Evolutionary conservation across 1,140 invertebrate species (phyloP), one percentile per base, ranked within the genome.

Genomic region (Caenorhabditis brenneri): DNA sequence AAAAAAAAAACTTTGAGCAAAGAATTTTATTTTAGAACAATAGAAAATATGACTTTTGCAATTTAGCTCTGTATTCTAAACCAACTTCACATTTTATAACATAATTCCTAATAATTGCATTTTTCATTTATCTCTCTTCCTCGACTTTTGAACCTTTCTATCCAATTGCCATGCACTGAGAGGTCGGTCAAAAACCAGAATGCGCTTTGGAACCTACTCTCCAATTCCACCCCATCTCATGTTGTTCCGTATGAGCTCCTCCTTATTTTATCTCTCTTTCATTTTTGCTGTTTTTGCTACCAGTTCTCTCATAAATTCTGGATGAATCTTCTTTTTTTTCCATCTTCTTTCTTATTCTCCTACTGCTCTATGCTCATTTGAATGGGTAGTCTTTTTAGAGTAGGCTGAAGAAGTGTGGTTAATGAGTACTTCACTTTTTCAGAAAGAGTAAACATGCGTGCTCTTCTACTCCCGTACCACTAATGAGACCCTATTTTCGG

Each of bases 361-460:
- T n/a, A n/a, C n/a, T n/a, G n/a, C n/a, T n/a, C n/a, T 22, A 12
- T 9, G 36, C 36, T 74, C 65, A 74, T 42, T 74, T 31, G 2
- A 74, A 74, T 39, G 19, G 42, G 33, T 42, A 33, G 5, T 27
- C 36, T 65, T 36, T n/a, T n/a, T 36, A 3, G 31, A 19, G n/a
- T 10, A 65, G 58, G 16, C 36, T 65, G 22, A 19, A 19, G 31
- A 15, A 22, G 15, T 36, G 58, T 65, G 36, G 58, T 65, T 65
- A 36, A 36, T 65, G 58, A 65, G 29, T 65, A 15, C 29, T 65
- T 36, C 31, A 65, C 12, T 65, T 33, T 65, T 65, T 65, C 58
- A 65, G 58, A 65, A n/a, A 65, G 58, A 65, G 58, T 65, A 65
- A 65, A 65, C 58, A 65, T 65, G 58, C 36, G 58, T 65, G 19